Percentiles rank a stretch among this genome's conserved stretches.
These are phyloP conservation scores for Eupeodes latifasciatus DNA, from an alignment of 2,888 invertebrate genomes.

Conservation along the genomic window DNA sequence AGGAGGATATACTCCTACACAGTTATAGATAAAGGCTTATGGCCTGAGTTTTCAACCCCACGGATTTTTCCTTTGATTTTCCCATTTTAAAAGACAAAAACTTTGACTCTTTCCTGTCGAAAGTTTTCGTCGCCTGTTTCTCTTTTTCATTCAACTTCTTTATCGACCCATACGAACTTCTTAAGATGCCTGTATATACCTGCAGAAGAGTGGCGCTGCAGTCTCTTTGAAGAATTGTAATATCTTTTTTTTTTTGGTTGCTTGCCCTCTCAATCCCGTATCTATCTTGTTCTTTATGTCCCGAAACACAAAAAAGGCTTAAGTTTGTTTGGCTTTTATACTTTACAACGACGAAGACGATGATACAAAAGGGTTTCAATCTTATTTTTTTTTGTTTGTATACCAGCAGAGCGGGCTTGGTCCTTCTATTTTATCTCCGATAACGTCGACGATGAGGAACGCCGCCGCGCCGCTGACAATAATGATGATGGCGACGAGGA, in stretches of 20 bases:
- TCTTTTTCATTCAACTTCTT: not conserved
- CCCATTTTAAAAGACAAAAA: constrained; percentile 53
- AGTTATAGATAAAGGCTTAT: constrained; percentile 5
- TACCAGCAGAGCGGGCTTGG: not conserved
- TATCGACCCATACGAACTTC: not conserved
- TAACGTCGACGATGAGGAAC: not conserved
- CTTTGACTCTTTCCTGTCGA: constrained; percentile 55
- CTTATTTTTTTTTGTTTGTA: not conserved
- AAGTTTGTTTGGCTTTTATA: constrained; percentile 59
- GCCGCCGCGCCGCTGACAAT: too few species aligned
- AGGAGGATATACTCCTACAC: too few species aligned
- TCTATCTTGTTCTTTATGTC: constrained; percentile 52
- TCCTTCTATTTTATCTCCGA: not conserved
- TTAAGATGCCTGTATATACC: constrained; percentile 25
- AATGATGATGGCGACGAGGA: too few species aligned
- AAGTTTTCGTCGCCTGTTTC: constrained; percentile 59
- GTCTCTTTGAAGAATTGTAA: constrained; percentile 67
- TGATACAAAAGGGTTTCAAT: constrained; percentile 62
- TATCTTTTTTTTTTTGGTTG: constrained; percentile 32
- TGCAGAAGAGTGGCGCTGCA: constrained; percentile 34
- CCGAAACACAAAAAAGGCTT: constrained; percentile 57
- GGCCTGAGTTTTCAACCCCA: constrained; percentile 1
- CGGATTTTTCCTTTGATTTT: constrained; percentile 43
- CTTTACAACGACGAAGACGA: constrained; percentile 46
- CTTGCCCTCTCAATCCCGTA: constrained; percentile 18